Percentiles rank a stretch among this genome's conserved stretches.
Conservation (phyloP, 2,888 invertebrate genomes). For the Cryptophagus acutangulus region DNA sequence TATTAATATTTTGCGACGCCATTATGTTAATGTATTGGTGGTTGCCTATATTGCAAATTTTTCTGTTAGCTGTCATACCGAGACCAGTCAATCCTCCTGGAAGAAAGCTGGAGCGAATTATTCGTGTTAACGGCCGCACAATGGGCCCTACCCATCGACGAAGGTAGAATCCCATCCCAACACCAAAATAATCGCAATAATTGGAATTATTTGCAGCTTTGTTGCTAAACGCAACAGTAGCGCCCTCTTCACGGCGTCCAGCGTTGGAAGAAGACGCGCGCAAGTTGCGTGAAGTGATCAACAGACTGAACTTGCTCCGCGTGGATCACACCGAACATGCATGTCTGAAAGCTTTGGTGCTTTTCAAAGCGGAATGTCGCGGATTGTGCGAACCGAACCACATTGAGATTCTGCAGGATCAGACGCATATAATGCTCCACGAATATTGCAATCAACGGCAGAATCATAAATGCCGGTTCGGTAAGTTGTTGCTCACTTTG, state of each 20-base stretch:
- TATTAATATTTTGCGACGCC: too few species aligned
- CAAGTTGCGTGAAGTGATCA: conserved; percentile 60
- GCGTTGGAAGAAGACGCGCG: conserved; percentile 54
- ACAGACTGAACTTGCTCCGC: conserved; percentile 59
- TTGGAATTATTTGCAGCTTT: conserved; percentile 32
- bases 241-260: conserved; percentile 52
- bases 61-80: conserved; percentile 56
- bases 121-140: conserved; percentile 80
- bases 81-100: conserved; percentile 70
- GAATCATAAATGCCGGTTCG: conserved; percentile 57
- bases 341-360: conserved; percentile 74
- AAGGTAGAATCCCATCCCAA: conserved; percentile 59
- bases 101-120: conserved; percentile 78
- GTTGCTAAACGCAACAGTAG: conserved; percentile 45
- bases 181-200: conserved; percentile 1
- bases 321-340: conserved; percentile 81
- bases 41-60: conserved; percentile 12
- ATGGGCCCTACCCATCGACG: conserved; percentile 69
- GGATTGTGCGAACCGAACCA: conserved; percentile 58
- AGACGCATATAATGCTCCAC: conserved; percentile 71
- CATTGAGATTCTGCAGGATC: conserved; percentile 70
- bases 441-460: conserved; percentile 58
- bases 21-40: background rate
- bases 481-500: conserved; percentile 67
- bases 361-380: conserved; percentile 72